Conservation (phyloP, 2,113 vertebrate genomes). For the Urocitellus parryii region DNA sequence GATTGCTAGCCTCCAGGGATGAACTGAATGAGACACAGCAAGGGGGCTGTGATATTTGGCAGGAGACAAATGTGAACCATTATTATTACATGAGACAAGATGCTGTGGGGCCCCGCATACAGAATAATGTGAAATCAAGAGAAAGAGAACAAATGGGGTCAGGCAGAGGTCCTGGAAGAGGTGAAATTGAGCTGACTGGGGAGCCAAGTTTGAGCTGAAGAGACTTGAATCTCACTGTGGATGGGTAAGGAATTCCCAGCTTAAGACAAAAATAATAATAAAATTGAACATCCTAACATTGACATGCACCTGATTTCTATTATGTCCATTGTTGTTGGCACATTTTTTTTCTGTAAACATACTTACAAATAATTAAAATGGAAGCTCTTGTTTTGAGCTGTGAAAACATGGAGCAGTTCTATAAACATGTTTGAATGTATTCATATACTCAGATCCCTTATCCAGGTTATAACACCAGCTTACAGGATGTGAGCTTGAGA, state of each 20-base stretch:
- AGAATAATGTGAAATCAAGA: background rate
- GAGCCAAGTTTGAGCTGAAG: background rate
- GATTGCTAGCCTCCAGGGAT: background rate
- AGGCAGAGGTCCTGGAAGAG: background rate
- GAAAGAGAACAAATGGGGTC: background rate
- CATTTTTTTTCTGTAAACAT: background rate
- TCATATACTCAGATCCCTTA: background rate
- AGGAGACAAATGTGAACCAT: background rate
- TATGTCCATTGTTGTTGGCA: background rate
- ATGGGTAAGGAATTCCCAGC: background rate
- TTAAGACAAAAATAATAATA: conserved; percentile 18
- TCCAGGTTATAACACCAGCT: background rate
- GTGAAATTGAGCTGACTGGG: rapidly evolving
- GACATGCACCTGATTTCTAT: background rate
- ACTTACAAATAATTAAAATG: background rate
- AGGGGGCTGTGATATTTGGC: too few species aligned
- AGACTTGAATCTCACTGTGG: background rate
- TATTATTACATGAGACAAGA: background rate
- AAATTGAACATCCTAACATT: background rate
- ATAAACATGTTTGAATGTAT: background rate
- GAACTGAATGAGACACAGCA: background rate
- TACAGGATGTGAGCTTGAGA: background rate
- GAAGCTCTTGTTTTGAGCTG: background rate
- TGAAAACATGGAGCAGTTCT: background rate
- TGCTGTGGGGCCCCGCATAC: background rate